Base-by-base conservation (phyloP, 2,888 invertebrate genomes). In the Clusia tigrina region DNA sequence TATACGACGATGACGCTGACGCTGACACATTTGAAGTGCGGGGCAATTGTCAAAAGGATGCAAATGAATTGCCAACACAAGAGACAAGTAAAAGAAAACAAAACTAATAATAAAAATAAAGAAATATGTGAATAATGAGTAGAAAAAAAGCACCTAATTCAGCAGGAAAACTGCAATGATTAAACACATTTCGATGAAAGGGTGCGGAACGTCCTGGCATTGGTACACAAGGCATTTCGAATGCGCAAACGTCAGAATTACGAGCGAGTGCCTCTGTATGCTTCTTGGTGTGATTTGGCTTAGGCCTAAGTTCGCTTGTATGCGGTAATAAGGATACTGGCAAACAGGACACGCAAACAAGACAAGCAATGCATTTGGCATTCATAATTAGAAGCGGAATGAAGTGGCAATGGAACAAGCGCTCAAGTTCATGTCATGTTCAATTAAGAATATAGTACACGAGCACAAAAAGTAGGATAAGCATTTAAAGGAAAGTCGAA, bases 41-140 rank as follows among this genome's bases (percentile, higher is more conserved):
- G 18, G 48, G 15, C 48, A 48, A 48, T 48, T 48, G 48, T 20
- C 48, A n/a, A 48, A 48, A 22, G 48, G 48, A 18, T 20, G 48
- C 48, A 18, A 48, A 48, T 48, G 20, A 48, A 48, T 48, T 48
- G 48, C 20, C 25, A 37, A 42, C 42, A 42, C 3, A n/a, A 58
- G 24, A n/a, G 17, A 22, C 17, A 20, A 25, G 18, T 17, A 48
- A 48, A 37, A 48, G 2, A 17, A 51, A 10, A 26, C 38, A 61
- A 61, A 61, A 56, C 2, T 22, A 56, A 10, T 2, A 38, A 61
- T 15, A 51, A 54, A 38, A 52, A 46, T 24, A 37, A 62, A 56
- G 10, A 20, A 23, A 12, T 23, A 38, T 1, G 15, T 18, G 10
- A 26, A 54, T 17, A 54, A 25, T 37, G 32, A 18, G 32, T 32